A percentile compares a stretch with the other conserved stretches of the same genome.
These are phyloP conservation scores for Celastrina argiolus DNA, from an alignment of 2,888 invertebrate genomes.

Conservation along the genomic window DNA sequence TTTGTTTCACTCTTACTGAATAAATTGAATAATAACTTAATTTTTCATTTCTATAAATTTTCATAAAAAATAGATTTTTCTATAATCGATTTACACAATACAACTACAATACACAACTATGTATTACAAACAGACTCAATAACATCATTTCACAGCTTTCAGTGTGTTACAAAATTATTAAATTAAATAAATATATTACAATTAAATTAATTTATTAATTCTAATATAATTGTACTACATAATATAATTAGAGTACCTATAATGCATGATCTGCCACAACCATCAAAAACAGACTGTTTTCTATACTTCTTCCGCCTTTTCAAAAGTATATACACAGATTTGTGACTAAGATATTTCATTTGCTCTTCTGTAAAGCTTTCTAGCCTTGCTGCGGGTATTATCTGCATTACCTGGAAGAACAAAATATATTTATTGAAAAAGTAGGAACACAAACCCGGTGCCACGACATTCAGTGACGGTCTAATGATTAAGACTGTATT, in stretches of 20 bases:
- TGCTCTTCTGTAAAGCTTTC: conserved; percentile 52
- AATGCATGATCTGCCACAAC: not conserved
- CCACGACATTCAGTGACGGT: too few relatives aligned
- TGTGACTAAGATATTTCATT: conserved; percentile 28
- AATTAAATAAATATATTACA: not conserved
- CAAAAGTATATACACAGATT: not conserved
- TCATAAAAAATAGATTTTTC: too few relatives aligned
- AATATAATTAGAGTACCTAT: not conserved
- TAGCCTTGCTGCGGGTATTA: conserved; percentile 49
- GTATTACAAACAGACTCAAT: too few relatives aligned
- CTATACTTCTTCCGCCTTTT: conserved; percentile 37
- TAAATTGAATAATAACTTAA: too few relatives aligned
- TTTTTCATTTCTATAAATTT: too few relatives aligned
- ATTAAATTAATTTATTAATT: not conserved
- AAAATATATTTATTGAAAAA: conserved; percentile 3
- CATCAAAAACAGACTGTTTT: conserved; percentile 36
- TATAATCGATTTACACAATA: too few relatives aligned
- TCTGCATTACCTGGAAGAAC: conserved; percentile 52
- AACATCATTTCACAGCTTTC: not conserved
- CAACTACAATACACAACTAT: too few relatives aligned
- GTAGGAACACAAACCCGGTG: not conserved
- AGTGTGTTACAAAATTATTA: not conserved
- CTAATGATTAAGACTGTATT: too few relatives aligned
- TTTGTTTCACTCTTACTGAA: too few relatives aligned
- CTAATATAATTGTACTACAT: not conserved